Evolutionary conservation across 2,888 invertebrate species (phyloP).

Genomic region (Cinara cedri): DNA sequence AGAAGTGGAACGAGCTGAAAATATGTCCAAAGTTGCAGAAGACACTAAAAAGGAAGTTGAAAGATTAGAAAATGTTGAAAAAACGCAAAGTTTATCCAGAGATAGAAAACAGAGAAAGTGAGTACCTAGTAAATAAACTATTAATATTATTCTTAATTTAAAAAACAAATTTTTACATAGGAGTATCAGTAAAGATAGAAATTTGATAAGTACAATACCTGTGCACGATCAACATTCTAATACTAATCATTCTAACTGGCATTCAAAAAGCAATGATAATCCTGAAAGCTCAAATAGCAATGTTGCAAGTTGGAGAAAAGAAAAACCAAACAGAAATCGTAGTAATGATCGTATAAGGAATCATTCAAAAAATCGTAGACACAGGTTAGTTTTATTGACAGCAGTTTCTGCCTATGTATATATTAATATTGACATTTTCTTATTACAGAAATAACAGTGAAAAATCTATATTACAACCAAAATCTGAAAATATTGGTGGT

Average conservation of each 20-base stretch:
- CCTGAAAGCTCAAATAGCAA: constrained; percentile 42
- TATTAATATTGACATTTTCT: not conserved
- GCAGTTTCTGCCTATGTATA: not conserved
- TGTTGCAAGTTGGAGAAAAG: constrained; percentile 37
- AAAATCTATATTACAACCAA: constrained; percentile 21
- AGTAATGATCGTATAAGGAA: constrained; percentile 27
- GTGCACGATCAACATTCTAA: constrained; percentile 16
- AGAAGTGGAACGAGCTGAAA: constrained; percentile 67
- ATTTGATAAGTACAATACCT: constrained; percentile 30
- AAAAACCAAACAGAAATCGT: constrained; percentile 40
- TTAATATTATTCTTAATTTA: not conserved
- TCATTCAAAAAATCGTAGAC: constrained; percentile 16
- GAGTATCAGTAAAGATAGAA: constrained; percentile 47
- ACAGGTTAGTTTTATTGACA: constrained; percentile 33
- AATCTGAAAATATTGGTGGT: constrained; percentile 62
- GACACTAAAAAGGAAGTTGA: constrained; percentile 43
- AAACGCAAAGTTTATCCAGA: constrained; percentile 2
- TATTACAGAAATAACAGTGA: constrained; percentile 45
- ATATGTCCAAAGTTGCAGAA: constrained; percentile 50
- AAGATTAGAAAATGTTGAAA: constrained; percentile 32
- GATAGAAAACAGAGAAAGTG: constrained; percentile 44
- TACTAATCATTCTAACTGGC: constrained; percentile 44
- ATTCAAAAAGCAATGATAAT: constrained; percentile 43
- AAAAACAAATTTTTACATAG: constrained; percentile 5
- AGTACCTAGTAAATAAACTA: not conserved